phyloP scores from a whole-genome alignment of 1,140 invertebrate species.

The Drosophila auraria region DNA sequence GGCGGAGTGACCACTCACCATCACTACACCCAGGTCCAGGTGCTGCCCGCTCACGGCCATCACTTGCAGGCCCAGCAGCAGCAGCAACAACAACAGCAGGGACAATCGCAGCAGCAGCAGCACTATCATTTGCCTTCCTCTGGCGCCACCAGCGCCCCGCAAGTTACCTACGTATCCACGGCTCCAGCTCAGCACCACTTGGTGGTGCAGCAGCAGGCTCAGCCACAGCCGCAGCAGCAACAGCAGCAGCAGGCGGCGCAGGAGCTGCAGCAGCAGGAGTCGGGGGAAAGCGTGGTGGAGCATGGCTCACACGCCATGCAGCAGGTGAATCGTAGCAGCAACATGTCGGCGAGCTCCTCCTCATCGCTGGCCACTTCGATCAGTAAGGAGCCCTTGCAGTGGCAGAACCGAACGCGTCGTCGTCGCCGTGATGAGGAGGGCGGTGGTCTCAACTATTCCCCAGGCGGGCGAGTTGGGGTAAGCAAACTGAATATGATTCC shows the following conservation, averaged over 20 bases:
- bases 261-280: conserved; percentile 25
- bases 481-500: conserved; percentile 35
- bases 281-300: conserved; percentile 57
- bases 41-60: conserved; percentile 56
- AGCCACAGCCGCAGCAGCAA: conserved; percentile 33
- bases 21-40: conserved; percentile 71
- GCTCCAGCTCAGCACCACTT: conserved; percentile 57
- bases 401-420: conserved; percentile 74
- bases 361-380: conserved; percentile 78
- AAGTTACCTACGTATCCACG: conserved; percentile 66
- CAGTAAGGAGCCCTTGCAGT: conserved; percentile 69
- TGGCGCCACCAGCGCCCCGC: conserved; percentile 62
- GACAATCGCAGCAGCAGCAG: conserved; percentile 59
- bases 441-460: conserved; percentile 67
- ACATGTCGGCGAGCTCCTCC: conserved; percentile 70
- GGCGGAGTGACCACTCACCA: conserved; percentile 59
- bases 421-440: conserved; percentile 79
- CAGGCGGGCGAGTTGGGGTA: conserved; percentile 73
- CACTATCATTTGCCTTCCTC: conserved; percentile 83
- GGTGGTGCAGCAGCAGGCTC: conserved; percentile 50
- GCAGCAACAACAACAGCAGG: conserved; percentile 68
- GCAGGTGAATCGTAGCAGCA: conserved; percentile 56
- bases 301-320: conserved; percentile 56
- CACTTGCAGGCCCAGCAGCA: conserved; percentile 65
- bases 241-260: conserved; percentile 31